Base-by-base conservation (phyloP, 2,888 invertebrate genomes). In the Eurytoma adleriae region DNA sequence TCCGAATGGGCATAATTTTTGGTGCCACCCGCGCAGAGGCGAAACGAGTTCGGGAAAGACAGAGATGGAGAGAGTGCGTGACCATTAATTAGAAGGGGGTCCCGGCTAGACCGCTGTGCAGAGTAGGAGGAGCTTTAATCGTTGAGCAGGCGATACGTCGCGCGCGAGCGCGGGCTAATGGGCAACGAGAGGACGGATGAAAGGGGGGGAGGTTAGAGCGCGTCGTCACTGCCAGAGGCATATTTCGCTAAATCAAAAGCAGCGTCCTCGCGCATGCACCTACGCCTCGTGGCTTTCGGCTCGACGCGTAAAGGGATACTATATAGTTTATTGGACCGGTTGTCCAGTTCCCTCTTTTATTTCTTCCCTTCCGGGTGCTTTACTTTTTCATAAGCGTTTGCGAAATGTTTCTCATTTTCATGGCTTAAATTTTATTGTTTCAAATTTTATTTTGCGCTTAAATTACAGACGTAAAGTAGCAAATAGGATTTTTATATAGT, bases 231-330 rank as follows among this genome's bases (percentile, higher is more conserved):
- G 89, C 87, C 89, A 89, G 84, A 72, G 85, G 87, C 89, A 89
- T 87, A 89, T 87, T 87, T 86, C 86, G 87, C 87, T 89, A 89
- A 89, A 89, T 89, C 89, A 89, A 89, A 89, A 89, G 86, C 89
- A 89, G 88, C 84, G 81, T 82, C 3, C 4, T 27, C 30, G 74
- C 68, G 66, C 50, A 24, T 27, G 81, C 71, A 80, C 57, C 83
- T 83, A 84, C 85, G 85, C 82, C 86, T 87, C 86, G 83, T 83
- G 57, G 78, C 62, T 24, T 12, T 13, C 13, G 18, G 16, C 50
- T 50, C 59, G 70, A 48, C 40, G 14, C 30, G 30, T 14, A 48
- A 68, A 68, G 54, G 10, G 18, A 40, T 40, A 40, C 40, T 40
- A 40, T 40, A 40, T 40, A 40, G 24, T 24, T 24, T 24, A 24